phyloP scores from a whole-genome alignment of 2,888 invertebrate genomes.

The Caenorhabditis virilis region DNA sequence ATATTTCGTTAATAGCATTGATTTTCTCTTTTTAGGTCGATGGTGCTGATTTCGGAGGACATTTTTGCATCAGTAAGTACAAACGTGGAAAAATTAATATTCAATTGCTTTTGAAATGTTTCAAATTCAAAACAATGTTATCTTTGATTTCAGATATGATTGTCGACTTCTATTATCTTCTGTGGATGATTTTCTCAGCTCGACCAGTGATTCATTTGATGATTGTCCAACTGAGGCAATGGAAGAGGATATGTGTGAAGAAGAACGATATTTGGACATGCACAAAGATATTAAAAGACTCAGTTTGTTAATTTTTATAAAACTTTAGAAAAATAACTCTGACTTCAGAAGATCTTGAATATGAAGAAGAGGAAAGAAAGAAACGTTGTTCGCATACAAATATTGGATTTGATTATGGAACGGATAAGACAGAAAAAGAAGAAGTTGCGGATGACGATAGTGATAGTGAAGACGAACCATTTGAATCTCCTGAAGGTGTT shows the following conservation, averaged over 20 bases:
- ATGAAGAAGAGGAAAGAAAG: constrained; percentile 9
- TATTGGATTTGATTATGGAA: constrained; percentile 31
- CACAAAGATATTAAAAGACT: constrained; percentile 81
- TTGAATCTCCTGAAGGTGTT: constrained; percentile 78
- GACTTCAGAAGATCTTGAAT: constrained; percentile 41
- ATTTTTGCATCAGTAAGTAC: too few relatives aligned
- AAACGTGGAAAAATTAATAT: too few relatives aligned
- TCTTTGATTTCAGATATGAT: constrained; percentile 62
- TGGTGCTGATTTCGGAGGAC: too few relatives aligned
- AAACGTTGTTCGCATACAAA: constrained; percentile 14
- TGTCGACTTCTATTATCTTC: constrained; percentile 59
- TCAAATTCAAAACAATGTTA: constrained; percentile 85
- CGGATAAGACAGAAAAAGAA: constrained; percentile 6
- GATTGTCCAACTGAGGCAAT: constrained; percentile 71
- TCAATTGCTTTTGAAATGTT: too few relatives aligned
- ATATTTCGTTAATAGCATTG: too few relatives aligned
- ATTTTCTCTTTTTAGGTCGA: too few relatives aligned
- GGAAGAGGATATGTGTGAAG: constrained; percentile 89
- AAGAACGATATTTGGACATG: constrained; percentile 89
- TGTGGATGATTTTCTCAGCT: constrained; percentile 72
- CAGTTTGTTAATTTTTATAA: constrained; percentile 9
- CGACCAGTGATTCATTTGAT: constrained; percentile 74
- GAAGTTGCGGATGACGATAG: constrained; percentile 19
- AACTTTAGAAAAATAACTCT: constrained; percentile 31
- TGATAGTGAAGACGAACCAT: constrained; percentile 74